Evolutionary conservation across 2,113 vertebrate genomes (phyloP), one percentile per base, ranked within the genome.

Genomic region (Leiothrix lutea): DNA sequence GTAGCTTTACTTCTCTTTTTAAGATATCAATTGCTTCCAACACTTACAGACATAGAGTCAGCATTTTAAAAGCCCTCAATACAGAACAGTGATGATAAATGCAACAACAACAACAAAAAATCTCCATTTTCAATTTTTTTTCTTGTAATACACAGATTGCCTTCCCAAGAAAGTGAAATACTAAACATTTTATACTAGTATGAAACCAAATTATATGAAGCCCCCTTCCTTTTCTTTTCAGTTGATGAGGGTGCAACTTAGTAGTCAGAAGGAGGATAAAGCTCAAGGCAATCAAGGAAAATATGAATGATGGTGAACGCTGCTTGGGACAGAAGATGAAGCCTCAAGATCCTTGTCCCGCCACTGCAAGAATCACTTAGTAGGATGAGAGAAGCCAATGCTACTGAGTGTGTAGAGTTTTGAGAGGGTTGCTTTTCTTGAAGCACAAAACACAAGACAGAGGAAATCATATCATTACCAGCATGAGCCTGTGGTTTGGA

Each of bases 401-500:
- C 10, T 75, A 57, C 54, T 73, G 62, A 88, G 22, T 44, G 57
- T 47, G 40, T 44, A 86, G 42, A 70, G 42, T 67, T 90, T 80
- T 19, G 13, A 35, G 48, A 14, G 31, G 26, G 57, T n/a, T 56
- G 70, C 85, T 94, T 90, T 88, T 91, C 80, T 88, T 86, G 70
- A 97, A 85, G 60, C 80, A 83, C 56, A 69, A 86, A 92, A 92
- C 92, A 92, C 26, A 90, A 86, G 73, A 86, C 70, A 89, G 93
- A 93, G 95, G 95, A 97, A 96, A 96, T 90, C 84, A 35, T 94
- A 94, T 91, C 94, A 33, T 91, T 90, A 88, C 88, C 86, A 91
- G 72, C 96, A 96, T 95, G 75, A 96, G 97, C 73, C 93, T 98
- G 97, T 83, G 97, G 97, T 97, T 98, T 97, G 97, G 97, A 97